Base-by-base conservation (phyloP, 1,140 invertebrate species). In the Frieseomelitta varia region DNA sequence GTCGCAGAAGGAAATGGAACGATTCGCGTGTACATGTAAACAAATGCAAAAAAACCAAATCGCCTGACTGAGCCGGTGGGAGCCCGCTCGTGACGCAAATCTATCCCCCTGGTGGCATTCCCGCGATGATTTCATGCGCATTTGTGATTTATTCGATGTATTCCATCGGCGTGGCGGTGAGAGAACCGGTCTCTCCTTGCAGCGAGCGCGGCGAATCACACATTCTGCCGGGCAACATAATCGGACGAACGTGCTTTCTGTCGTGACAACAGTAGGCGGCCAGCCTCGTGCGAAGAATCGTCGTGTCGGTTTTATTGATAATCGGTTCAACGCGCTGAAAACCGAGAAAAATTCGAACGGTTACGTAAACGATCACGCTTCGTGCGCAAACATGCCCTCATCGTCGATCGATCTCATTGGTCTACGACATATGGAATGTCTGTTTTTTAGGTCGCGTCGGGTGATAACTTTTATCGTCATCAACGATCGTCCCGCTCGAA, bases 21-120 rank as follows among this genome's bases (percentile, higher is more conserved):
- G 21, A 21, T 6, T 39, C 21, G 3, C 17, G 30, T 12, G 6
- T 21, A 11, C 34, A 61, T 34, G 61, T 65, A 80, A 79, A 73
- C 34, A 74, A 80, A 67, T 39, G 39, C 51, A 58, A 30, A 74
- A 73, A 58, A 84, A 84, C 24, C 58, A 14, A 17, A 30, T 61
- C 58, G n/a, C 8, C 61, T 80, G 15, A 30, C 51, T 47, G 39
- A 63, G 0, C 47, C 27, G 27, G 2, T 15, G 30, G 39, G 2
- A 34, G 8, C 39, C 2, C 17, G n/a, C 10, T 14, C 4, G 21
- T 84, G 82, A 84, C 76, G 82, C 82, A 84, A 79, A 79, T 84
- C 63, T 77, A 55, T 24, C 51, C 55, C 71, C 11, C 68, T 27
- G 63, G 68, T 51, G 12, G 72, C 24, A 39, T 24, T 47, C 39